These are phyloP conservation scores for Lucifuga dentata DNA, from an alignment of 2,113 vertebrate species.

Conservation along the genomic window DNA sequence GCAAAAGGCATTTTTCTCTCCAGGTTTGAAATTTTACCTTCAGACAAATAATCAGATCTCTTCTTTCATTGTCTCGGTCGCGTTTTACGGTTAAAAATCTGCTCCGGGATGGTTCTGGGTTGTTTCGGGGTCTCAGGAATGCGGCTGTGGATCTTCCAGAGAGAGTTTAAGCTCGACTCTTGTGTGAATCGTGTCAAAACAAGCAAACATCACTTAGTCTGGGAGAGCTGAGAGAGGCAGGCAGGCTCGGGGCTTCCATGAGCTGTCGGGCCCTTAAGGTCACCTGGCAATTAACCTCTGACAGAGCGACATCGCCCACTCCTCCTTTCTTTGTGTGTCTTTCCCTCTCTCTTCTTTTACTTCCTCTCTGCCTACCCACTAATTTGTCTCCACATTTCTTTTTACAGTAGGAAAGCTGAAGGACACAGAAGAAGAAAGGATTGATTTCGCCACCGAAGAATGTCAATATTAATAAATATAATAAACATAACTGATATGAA, in stretches of 20 bases:
- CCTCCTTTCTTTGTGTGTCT: conserved; percentile 39
- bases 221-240: conserved; percentile 58
- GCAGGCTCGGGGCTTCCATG: conserved; percentile 56
- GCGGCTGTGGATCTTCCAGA: conserved; percentile 53
- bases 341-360: conserved; percentile 4
- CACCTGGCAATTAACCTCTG: conserved; percentile 82
- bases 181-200: conserved; percentile 84
- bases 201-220: conserved; percentile 75
- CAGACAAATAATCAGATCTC: not conserved
- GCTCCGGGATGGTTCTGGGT: not conserved
- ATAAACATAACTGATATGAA: too few relatives aligned
- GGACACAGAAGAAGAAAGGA: too few relatives aligned
- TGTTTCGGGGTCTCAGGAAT: conserved; percentile 73
- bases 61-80: too few relatives aligned
- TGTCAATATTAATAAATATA: too few relatives aligned
- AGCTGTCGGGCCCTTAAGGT: conserved; percentile 68
- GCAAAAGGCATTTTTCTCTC: too few relatives aligned
- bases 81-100: too few relatives aligned
- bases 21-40: not conserved
- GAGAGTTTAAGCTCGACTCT: conserved; percentile 60
- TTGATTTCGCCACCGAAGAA: too few relatives aligned
- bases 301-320: conserved; percentile 40
- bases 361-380: too few relatives aligned
- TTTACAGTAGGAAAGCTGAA: too few relatives aligned
- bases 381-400: too few relatives aligned